Base-by-base conservation (phyloP, 1,140 invertebrate species). In the Procambarus virginalis region DNA sequence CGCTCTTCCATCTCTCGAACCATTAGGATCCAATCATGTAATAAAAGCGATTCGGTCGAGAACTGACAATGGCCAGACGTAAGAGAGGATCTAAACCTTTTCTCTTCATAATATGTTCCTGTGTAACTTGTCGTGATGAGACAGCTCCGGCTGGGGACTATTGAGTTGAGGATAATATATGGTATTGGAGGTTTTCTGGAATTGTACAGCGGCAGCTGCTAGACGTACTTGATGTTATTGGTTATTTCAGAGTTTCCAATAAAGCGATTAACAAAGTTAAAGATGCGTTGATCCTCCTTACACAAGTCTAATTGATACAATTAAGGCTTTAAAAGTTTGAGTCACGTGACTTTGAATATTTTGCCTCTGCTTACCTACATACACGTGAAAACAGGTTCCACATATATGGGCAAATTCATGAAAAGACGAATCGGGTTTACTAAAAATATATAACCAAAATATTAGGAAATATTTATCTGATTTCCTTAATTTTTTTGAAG, bases 11-110 rank as follows among this genome's bases (percentile, higher is more conserved):
- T 73, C 68, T 73, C 68, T 20, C 68, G 68, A 5, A 73, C 68
- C 68, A 73, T 73, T 73, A 73, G 68, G 68, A 73, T 73, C 68
- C 68, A 73, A 73, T 73, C 68, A 73, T 73, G 68, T 73, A 73
- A 73, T 73, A 73, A 73, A 73, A 73, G 68, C n/a, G 68, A 73
- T 34, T 20, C 68, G 68, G 6, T 34, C 68, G 14, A 73, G 22
- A 73, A 34, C 22, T 73, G 68, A 73, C 68, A 73, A 73, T 34
- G n/a, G 22, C 68, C 6, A 9, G 34, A 73, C 68, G 68, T 73
- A 73, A 73, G 22, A n/a, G 68, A 73, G n/a, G 68, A 73, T 34
- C n/a, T 5, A 73, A 34, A 22, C 22, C n/a, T 73, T 73, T 73
- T 34, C 22, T 34, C 68, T 34, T 73, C 34, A 73, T 73, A 73